A percentile compares a stretch with the other conserved stretches of the same genome.
phyloP scores from a whole-genome alignment of 2,888 invertebrate species.

The Cryptocephalus primarius region DNA sequence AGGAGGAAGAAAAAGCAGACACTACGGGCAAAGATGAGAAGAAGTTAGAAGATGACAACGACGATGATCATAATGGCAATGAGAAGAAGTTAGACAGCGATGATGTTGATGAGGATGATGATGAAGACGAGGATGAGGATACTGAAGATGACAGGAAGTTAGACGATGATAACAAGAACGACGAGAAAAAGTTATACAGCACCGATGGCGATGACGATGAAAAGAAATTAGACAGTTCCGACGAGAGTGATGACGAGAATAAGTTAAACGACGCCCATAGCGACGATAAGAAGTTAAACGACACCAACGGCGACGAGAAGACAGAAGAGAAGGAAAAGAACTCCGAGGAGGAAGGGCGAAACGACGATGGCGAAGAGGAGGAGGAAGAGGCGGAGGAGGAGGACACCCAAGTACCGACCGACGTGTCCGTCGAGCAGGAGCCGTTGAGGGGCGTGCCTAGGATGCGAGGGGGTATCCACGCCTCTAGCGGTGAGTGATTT shows the following conservation, averaged over 20 bases:
- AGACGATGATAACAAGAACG: background rate
- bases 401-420: conserved; percentile 18
- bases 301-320: no score
- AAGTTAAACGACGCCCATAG: background rate
- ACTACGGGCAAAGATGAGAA: background rate
- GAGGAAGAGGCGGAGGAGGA: conserved; percentile 20
- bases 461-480: conserved; percentile 5
- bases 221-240: conserved; percentile 22
- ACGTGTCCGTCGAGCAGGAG: conserved; percentile 12
- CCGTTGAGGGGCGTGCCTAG: conserved; percentile 6
- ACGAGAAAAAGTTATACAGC: background rate
- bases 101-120: background rate
- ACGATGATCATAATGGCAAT: background rate
- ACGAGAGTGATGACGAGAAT: conserved; percentile 21
- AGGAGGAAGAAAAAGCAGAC: conserved; percentile 6
- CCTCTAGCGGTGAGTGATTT: conserved; percentile 6
- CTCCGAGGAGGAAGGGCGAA: background rate
- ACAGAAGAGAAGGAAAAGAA: background rate
- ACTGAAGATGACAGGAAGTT: conserved; percentile 3
- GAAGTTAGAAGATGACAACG: background rate
- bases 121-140: background rate
- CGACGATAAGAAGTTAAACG: no score
- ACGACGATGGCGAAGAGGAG: conserved; percentile 8
- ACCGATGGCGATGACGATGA: conserved; percentile 3
- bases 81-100: background rate